phyloP scores from a whole-genome alignment of 2,888 invertebrate species.

The Invenusta paracnida region DNA sequence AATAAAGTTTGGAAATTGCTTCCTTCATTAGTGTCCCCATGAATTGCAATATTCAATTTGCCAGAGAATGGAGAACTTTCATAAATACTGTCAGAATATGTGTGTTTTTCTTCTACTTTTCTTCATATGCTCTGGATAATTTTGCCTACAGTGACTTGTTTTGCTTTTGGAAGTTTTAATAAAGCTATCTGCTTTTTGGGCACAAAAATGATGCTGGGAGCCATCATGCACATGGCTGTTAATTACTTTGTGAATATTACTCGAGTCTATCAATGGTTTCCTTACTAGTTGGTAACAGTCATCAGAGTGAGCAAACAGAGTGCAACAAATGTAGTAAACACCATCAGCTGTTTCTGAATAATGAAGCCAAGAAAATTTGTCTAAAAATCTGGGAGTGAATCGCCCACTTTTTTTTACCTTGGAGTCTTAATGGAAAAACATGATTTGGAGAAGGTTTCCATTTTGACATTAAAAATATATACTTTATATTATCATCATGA shows the following conservation, averaged over 20 bases:
- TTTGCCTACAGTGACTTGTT: neutral
- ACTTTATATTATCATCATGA: neutral
- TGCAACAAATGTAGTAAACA: neutral
- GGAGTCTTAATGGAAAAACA: neutral
- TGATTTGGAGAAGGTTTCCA: neutral
- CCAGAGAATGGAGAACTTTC: neutral
- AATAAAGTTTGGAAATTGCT: neutral
- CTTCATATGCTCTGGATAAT: neutral
- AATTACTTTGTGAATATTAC: neutral
- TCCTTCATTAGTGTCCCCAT: neutral
- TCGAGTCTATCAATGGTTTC: neutral
- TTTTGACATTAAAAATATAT: neutral
- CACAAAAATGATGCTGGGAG: neutral
- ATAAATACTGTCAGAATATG: neutral
- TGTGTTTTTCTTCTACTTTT: neutral
- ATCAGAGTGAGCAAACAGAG: neutral
- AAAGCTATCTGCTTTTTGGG: neutral
- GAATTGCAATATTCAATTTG: neutral
- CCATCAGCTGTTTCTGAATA: neutral
- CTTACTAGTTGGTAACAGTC: neutral
- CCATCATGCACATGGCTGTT: neutral
- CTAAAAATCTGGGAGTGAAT: neutral
- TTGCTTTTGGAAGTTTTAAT: neutral
- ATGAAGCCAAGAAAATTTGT: neutral
- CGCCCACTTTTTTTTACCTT: neutral